Percentiles rank a stretch among this genome's conserved stretches.
Conservation (phyloP, 1,140 invertebrate genomes). For the Hylaeus volcanicus region DNA sequence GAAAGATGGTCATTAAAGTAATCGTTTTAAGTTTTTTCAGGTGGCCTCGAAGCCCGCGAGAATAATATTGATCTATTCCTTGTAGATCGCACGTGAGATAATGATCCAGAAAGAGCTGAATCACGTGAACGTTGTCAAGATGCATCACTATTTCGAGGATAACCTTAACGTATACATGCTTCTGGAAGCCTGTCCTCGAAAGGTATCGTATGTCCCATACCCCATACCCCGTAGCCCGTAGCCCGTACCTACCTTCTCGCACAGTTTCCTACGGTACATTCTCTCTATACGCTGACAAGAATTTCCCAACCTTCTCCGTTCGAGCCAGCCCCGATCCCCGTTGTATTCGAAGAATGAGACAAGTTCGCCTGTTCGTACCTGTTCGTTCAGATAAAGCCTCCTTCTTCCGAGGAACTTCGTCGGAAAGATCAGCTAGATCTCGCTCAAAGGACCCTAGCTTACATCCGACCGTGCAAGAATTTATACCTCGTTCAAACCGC, state of each 20-base stretch:
- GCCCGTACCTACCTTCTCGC: slow-evolving; percentile 10
- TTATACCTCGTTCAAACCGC: background rate
- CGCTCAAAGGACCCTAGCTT: background rate
- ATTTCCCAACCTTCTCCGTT: slow-evolving; percentile 45
- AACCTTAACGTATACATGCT: slow-evolving; percentile 87
- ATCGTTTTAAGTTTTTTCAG: background rate
- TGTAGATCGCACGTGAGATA: slow-evolving; percentile 84
- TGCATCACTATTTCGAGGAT: slow-evolving; percentile 88
- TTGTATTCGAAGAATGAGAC: slow-evolving; percentile 16
- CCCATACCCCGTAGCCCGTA: too few relatives aligned
- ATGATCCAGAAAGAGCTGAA: slow-evolving; percentile 85
- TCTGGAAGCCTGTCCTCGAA: slow-evolving; percentile 85
- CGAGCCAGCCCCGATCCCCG: background rate
- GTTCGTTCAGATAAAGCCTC: background rate
- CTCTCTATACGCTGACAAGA: slow-evolving; percentile 26
- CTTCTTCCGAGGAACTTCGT: slow-evolving; percentile 2
- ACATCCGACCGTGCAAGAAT: background rate
- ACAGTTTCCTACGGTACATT: slow-evolving; percentile 30
- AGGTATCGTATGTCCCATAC: slow-evolving; percentile 78
- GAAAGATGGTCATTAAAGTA: background rate
- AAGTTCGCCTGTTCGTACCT: slow-evolving; percentile 6
- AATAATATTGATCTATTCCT: slow-evolving; percentile 28
- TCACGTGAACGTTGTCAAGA: slow-evolving; percentile 87
- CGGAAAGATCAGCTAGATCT: slow-evolving; percentile 8
- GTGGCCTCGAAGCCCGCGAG: background rate